Evolutionary conservation across 2,797 vertebrate genomes (phyloP).

Genomic region (Pseudochromis fuscus): DNA sequence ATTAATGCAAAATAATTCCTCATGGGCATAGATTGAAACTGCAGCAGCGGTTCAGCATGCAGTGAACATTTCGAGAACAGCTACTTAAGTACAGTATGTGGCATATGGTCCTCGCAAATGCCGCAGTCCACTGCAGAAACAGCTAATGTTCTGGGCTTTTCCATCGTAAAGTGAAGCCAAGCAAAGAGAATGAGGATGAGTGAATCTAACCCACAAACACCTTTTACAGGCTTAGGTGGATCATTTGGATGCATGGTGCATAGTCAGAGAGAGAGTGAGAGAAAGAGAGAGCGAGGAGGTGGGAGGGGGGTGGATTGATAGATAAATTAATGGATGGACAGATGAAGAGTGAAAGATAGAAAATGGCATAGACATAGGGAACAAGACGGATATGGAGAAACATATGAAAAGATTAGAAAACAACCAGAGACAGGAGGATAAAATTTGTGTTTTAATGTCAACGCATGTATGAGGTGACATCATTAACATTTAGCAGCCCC

Average conservation of each 20-base stretch:
- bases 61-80: slow-evolving; percentile 49
- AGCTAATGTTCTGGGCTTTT: slow-evolving; percentile 72
- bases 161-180: slow-evolving; percentile 75
- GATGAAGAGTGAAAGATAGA: slow-evolving; percentile 21
- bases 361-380: not conserved
- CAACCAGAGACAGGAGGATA: not conserved
- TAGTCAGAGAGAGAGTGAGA: slow-evolving; percentile 43
- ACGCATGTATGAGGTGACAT: not conserved
- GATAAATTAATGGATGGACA: slow-evolving; percentile 39
- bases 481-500: slow-evolving; percentile 26
- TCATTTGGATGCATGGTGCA: slow-evolving; percentile 72
- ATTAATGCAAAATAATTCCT: slow-evolving; percentile 46
- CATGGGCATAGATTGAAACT: slow-evolving; percentile 38
- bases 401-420: slow-evolving; percentile 3
- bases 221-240: slow-evolving; percentile 68
- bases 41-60: slow-evolving; percentile 51
- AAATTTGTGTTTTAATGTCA: slow-evolving; percentile 4
- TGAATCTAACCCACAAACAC: slow-evolving; percentile 72
- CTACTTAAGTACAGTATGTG: slow-evolving; percentile 52
- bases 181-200: slow-evolving; percentile 78
- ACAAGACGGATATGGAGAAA: not conserved
- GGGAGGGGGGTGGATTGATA: slow-evolving; percentile 10
- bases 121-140: slow-evolving; percentile 77
- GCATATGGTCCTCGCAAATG: slow-evolving; percentile 68
- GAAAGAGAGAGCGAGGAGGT: not conserved